phyloP scores from a whole-genome alignment of 2,113 vertebrate genomes.

The Pyrgilauda ruficollis region DNA sequence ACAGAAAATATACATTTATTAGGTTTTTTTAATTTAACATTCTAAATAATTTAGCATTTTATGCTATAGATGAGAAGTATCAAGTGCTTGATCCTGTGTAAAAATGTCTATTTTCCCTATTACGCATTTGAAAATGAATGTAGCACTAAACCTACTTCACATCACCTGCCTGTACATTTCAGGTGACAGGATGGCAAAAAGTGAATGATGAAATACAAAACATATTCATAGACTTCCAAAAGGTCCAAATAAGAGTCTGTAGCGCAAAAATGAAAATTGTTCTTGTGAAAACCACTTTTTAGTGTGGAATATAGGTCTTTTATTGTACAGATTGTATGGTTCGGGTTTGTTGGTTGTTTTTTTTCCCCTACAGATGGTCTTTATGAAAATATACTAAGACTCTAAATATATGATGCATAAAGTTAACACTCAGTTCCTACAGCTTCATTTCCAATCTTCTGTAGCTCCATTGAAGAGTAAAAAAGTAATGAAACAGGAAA shows the following conservation, averaged over 20 bases:
- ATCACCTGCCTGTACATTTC: background rate
- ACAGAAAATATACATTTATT: background rate
- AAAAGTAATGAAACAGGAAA: conserved; percentile 34
- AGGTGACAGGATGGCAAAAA: background rate
- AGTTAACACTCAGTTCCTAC: conserved; percentile 9
- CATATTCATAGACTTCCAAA: background rate
- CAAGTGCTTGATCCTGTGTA: background rate
- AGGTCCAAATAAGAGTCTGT: background rate
- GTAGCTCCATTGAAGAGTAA: background rate
- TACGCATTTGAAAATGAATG: background rate
- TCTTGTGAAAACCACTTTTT: background rate
- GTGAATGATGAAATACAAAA: background rate
- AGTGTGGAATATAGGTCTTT: background rate
- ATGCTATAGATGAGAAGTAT: background rate
- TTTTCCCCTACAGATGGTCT: background rate
- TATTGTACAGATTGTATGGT: background rate
- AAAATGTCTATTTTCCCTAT: background rate
- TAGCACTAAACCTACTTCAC: background rate
- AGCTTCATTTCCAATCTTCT: conserved; percentile 28
- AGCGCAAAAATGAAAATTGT: background rate
- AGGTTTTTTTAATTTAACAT: rapidly evolving
- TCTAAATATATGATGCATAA: background rate
- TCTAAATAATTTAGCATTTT: background rate
- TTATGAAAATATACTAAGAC: background rate
- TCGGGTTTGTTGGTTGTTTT: background rate